Conservation (phyloP, 2,797 vertebrate species). For the Sebastes kiyomatsui region DNA sequence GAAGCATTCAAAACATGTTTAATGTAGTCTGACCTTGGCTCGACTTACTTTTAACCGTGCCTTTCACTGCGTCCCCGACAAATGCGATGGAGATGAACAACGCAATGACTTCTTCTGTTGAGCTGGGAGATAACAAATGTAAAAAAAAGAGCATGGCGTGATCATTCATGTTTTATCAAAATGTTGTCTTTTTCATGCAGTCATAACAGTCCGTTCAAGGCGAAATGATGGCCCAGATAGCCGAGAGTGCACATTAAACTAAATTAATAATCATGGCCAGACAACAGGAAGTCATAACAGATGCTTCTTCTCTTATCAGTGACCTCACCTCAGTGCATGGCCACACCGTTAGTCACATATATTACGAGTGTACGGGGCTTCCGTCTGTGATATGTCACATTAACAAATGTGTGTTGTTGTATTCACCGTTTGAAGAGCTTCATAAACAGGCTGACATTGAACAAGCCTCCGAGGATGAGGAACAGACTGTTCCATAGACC, state of each 20-base stretch:
- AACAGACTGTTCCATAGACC: slow-evolving; percentile 96
- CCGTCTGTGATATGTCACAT: neutral
- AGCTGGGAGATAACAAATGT: slow-evolving; percentile 78
- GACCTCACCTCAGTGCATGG: slow-evolving; percentile 6
- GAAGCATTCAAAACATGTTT: slow-evolving; percentile 18
- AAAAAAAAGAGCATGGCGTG: neutral
- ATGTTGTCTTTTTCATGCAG: slow-evolving; percentile 19
- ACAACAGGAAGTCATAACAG: slow-evolving; percentile 49
- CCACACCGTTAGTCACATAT: neutral
- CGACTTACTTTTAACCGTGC: slow-evolving; percentile 92
- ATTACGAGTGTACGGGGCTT: neutral
- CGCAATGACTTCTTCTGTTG: slow-evolving; percentile 95
- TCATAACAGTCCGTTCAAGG: slow-evolving; percentile 55
- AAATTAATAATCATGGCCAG: slow-evolving; percentile 41
- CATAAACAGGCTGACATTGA: slow-evolving; percentile 94
- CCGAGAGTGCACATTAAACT: neutral
- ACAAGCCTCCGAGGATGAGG: slow-evolving; percentile 90
- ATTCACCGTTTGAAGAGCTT: slow-evolving; percentile 95
- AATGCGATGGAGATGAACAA: slow-evolving; percentile 97
- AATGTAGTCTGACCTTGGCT: slow-evolving; percentile 22
- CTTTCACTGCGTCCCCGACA: slow-evolving; percentile 92
- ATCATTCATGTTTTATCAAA: slow-evolving; percentile 46
- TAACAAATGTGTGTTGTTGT: neutral
- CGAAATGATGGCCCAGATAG: slow-evolving; percentile 10
- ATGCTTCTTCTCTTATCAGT: slow-evolving; percentile 14